Conservation (phyloP, 2,888 invertebrate genomes). For the Acrobasis consociella region DNA sequence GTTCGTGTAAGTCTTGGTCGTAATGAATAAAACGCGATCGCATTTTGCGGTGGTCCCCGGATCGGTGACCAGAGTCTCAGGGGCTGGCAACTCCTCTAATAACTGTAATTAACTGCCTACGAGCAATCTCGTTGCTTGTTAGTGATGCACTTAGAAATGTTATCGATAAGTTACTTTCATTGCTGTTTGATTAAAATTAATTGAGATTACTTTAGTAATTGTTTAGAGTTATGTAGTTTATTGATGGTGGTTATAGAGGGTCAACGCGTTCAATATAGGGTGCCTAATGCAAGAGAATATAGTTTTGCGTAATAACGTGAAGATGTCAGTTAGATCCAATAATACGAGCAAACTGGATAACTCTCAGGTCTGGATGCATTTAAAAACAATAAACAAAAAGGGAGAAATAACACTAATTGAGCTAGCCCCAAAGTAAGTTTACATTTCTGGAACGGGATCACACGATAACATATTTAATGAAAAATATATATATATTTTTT, state of each 20-base stretch:
- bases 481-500: no score
- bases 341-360: no score
- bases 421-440: no score
- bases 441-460: no score
- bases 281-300: no score
- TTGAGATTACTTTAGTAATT: constrained; percentile 1
- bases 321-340: no score
- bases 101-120: constrained; percentile 66
- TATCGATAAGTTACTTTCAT: constrained; percentile 31
- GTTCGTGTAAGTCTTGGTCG: constrained; percentile 27
- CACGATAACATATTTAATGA: no score
- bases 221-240: neutral
- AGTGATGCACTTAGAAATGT: constrained; percentile 35
- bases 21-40: constrained; percentile 50
- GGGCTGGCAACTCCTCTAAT: constrained; percentile 63
- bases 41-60: constrained; percentile 53
- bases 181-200: constrained; percentile 1
- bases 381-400: no score
- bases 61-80: constrained; percentile 59
- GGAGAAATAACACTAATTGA: no score
- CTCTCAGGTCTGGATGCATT: no score
- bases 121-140: constrained; percentile 54
- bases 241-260: neutral
- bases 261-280: neutral
- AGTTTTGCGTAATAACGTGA: no score